Percentiles rank a stretch among this genome's conserved stretches.
Conservation (phyloP, 2,797 vertebrate species). For the Muraenolepis orangiensis region DNA sequence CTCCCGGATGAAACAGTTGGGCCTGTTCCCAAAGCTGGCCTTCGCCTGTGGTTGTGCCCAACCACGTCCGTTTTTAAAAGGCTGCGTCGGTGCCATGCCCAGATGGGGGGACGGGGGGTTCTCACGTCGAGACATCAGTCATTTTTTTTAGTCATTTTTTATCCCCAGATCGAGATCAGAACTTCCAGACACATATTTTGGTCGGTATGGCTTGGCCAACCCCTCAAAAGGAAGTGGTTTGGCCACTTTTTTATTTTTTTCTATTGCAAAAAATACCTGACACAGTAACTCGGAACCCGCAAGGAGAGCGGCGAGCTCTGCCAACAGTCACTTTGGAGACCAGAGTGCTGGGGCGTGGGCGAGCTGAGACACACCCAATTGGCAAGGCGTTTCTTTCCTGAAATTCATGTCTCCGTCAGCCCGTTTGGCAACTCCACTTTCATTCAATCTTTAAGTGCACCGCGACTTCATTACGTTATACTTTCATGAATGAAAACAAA, state of each 20-base stretch:
- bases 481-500: background rate
- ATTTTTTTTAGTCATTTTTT: no score
- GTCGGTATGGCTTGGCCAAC: background rate
- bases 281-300: conserved; percentile 19
- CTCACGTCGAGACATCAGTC: no score
- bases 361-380: conserved; percentile 1
- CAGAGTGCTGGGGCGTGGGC: background rate
- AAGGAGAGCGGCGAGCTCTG: conserved; percentile 17
- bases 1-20: background rate
- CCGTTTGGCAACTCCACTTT: conserved; percentile 4
- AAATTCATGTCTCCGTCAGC: conserved; percentile 8
- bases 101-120: background rate
- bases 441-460: conserved; percentile 21
- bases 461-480: background rate
- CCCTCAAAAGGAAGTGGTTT: conserved; percentile 10
- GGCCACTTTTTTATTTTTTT: conserved; percentile 16
- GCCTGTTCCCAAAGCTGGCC: background rate
- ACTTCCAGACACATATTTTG: conserved; percentile 1
- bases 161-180: background rate
- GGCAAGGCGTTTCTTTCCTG: conserved; percentile 7
- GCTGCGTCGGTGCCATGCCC: background rate
- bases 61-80: background rate
- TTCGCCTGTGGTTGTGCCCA: background rate
- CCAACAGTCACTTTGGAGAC: background rate
- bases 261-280: conserved; percentile 31